These are phyloP conservation scores for Alca torda DNA, from an alignment of 2,797 vertebrate genomes.

Conservation along the genomic window DNA sequence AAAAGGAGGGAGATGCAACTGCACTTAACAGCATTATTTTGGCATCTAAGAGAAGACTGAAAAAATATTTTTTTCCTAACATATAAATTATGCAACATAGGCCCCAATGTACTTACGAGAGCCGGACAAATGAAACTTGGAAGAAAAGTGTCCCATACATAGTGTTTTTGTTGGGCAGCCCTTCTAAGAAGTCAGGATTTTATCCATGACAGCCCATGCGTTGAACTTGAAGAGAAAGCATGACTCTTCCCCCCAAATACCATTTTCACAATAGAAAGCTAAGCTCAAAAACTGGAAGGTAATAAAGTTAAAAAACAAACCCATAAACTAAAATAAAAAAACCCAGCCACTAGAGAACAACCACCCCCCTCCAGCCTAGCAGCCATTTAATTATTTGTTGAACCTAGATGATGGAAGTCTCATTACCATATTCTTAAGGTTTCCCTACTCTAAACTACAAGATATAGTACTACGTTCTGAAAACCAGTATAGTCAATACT, in stretches of 20 bases:
- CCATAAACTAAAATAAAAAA: not conserved
- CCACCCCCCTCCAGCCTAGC: not conserved
- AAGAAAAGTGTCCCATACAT: not conserved
- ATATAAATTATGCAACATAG: not conserved
- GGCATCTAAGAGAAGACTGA: not conserved
- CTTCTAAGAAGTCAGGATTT: conserved; percentile 65
- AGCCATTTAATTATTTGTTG: conserved; percentile 11
- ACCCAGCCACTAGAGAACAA: not conserved
- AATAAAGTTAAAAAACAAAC: not conserved
- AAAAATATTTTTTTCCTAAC: not conserved
- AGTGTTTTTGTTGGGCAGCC: conserved; percentile 40
- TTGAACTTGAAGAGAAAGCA: not conserved
- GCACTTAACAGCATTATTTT: not conserved
- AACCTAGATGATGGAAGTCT: not conserved
- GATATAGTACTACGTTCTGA: not conserved
- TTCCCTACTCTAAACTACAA: conserved; percentile 35
- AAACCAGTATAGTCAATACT: not conserved
- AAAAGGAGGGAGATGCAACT: not conserved
- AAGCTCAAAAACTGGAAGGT: not conserved
- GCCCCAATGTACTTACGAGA: not conserved
- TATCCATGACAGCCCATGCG: conserved; percentile 23
- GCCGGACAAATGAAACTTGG: not conserved
- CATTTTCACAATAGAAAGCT: not conserved
- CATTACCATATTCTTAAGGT: not conserved
- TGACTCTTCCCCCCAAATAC: not conserved